phyloP scores from a whole-genome alignment of 2,888 invertebrate genomes.

The Drosophila sordidula region DNA sequence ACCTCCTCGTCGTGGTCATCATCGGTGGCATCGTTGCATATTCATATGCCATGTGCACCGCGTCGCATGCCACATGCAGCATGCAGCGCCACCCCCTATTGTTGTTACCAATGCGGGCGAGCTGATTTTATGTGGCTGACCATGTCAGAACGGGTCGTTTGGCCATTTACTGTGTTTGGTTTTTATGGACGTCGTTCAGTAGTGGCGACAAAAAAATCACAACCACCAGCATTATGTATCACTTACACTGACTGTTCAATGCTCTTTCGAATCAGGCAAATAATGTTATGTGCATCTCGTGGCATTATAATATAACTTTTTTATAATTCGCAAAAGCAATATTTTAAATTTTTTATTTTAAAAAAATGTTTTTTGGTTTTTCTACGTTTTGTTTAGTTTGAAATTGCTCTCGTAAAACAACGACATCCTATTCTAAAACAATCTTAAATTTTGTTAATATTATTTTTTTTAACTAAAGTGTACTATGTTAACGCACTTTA shows the following conservation, averaged over 20 bases:
- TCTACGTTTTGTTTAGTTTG: no score
- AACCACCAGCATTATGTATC: slow-evolving; percentile 14
- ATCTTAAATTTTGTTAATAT: no score
- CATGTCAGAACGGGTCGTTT: slow-evolving; percentile 62
- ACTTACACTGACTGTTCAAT: slow-evolving; percentile 16
- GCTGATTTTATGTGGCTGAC: slow-evolving; percentile 74
- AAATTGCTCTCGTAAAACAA: no score
- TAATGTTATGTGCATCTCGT: not conserved
- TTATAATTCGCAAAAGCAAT: no score
- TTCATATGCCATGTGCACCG: slow-evolving; percentile 53
- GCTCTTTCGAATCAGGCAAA: slow-evolving; percentile 25
- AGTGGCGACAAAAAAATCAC: slow-evolving; percentile 25
- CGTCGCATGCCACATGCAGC: slow-evolving; percentile 3
- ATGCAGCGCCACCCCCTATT: slow-evolving; percentile 39
- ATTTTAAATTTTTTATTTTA: no score
- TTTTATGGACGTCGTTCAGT: slow-evolving; percentile 53
- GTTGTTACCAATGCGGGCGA: slow-evolving; percentile 66
- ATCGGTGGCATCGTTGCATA: slow-evolving; percentile 68
- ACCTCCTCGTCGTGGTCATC: slow-evolving; percentile 59
- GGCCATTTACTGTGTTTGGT: slow-evolving; percentile 65
- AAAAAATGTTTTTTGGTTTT: no score
- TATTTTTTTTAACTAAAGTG: no score
- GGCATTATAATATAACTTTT: not conserved
- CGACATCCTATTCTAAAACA: no score
- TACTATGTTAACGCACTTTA: no score